These are phyloP conservation scores for Telmatherina bonti DNA, from an alignment of 2,797 vertebrate genomes.

Conservation along the genomic window DNA sequence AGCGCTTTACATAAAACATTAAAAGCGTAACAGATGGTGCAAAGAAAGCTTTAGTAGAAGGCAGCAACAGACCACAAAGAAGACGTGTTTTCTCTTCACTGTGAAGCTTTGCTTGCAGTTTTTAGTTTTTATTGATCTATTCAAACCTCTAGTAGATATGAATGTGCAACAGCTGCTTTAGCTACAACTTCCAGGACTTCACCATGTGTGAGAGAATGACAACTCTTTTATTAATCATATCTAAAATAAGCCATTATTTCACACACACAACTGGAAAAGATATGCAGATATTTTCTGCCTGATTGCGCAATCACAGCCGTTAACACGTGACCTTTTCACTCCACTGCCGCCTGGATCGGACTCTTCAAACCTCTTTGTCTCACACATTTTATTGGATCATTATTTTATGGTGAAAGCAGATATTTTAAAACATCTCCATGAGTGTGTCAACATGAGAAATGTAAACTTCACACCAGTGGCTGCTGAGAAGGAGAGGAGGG, in stretches of 20 bases:
- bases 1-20: no score
- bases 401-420: slow-evolving; percentile 10
- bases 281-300: neutral
- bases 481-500: slow-evolving; percentile 27
- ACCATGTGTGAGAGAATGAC: no score
- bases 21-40: no score
- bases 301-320: neutral
- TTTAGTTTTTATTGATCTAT: neutral
- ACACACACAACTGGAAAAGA: neutral
- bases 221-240: no score
- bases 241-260: no score
- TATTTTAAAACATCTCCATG: neutral
- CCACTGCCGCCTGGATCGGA: neutral
- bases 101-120: neutral
- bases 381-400: neutral
- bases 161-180: no score
- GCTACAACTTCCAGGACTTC: no score
- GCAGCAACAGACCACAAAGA: no score
- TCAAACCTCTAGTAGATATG: no score
- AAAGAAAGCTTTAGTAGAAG: no score
- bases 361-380: slow-evolving; percentile 4
- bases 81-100: neutral
- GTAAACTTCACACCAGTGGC: slow-evolving; percentile 45
- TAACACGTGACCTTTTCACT: neutral
- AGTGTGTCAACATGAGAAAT: slow-evolving; percentile 45